phyloP scores from a whole-genome alignment of 2,888 invertebrate species.

The Ctena decussata region DNA sequence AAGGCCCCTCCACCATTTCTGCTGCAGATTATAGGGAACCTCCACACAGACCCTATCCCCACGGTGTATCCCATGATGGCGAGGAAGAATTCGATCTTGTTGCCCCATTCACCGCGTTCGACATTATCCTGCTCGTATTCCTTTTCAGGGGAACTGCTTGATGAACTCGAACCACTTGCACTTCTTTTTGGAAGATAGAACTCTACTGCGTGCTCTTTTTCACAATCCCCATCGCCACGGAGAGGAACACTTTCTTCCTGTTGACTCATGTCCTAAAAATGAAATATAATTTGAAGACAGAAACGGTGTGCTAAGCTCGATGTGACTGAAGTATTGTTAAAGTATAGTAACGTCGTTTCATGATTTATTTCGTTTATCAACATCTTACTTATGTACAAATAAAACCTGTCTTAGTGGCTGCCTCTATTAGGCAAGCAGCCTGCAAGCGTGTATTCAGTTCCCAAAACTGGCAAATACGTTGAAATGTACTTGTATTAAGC shows the following conservation, averaged over 20 bases:
- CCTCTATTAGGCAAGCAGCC: no score
- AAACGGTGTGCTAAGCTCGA: no score
- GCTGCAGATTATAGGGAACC: constrained; percentile 55
- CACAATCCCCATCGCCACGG: neutral
- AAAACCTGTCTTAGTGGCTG: no score
- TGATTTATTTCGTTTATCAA: no score
- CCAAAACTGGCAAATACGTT: no score
- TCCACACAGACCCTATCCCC: constrained; percentile 60
- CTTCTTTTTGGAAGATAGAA: neutral
- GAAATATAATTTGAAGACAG: no score
- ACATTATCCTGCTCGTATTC: neutral
- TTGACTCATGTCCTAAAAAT: neutral
- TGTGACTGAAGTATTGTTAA: no score
- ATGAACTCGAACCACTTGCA: neutral
- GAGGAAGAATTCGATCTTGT: constrained; percentile 56
- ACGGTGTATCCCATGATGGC: constrained; percentile 61
- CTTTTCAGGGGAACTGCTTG: neutral
- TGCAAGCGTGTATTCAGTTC: no score
- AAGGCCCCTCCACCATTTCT: constrained; percentile 57
- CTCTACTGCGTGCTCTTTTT: neutral
- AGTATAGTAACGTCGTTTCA: no score
- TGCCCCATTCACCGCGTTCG: constrained; percentile 43
- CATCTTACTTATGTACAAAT: no score
- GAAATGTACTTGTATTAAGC: no score
- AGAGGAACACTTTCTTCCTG: neutral